Evolutionary conservation across 2,888 invertebrate genomes (phyloP).

Genomic region (Apodemia hepburni): DNA sequence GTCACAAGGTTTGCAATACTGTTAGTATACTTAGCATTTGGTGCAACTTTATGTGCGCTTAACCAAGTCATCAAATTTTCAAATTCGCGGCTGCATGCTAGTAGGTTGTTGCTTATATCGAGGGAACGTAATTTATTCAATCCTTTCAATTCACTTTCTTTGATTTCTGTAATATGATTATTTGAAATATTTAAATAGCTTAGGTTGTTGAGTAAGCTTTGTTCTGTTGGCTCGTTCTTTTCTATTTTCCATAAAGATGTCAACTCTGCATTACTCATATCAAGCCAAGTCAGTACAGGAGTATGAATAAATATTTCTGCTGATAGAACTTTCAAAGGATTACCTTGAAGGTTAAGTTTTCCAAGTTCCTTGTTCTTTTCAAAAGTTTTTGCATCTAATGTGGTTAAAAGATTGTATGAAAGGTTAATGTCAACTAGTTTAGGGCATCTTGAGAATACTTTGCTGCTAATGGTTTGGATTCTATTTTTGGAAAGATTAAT

Average conservation of each 20-base stretch:
- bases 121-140: conserved; percentile 79
- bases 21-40: conserved; percentile 55
- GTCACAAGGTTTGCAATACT: conserved; percentile 63
- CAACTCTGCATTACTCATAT: conserved; percentile 85
- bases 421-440: conserved; percentile 86
- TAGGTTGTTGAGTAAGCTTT: conserved; percentile 69
- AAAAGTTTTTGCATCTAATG: conserved; percentile 82
- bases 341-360: conserved; percentile 85
- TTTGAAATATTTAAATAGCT: conserved; percentile 80
- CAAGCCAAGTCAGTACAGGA: conserved; percentile 82
- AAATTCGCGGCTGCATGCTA: conserved; percentile 85
- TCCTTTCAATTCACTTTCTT: conserved; percentile 79
- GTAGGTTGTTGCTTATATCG: conserved; percentile 83
- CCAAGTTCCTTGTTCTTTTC: conserved; percentile 83
- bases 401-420: conserved; percentile 84
- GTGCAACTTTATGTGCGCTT: conserved; percentile 77
- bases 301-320: conserved; percentile 83
- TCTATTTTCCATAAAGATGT: conserved; percentile 83
- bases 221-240: conserved; percentile 58
- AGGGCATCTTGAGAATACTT: conserved; percentile 75
- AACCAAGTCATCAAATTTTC: conserved; percentile 84
- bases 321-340: conserved; percentile 84
- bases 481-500: conserved; percentile 85
- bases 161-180: conserved; percentile 80
- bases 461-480: conserved; percentile 75